phyloP scores from a whole-genome alignment of 2,797 vertebrate genomes.

The Urocyon cinereoargenteus region DNA sequence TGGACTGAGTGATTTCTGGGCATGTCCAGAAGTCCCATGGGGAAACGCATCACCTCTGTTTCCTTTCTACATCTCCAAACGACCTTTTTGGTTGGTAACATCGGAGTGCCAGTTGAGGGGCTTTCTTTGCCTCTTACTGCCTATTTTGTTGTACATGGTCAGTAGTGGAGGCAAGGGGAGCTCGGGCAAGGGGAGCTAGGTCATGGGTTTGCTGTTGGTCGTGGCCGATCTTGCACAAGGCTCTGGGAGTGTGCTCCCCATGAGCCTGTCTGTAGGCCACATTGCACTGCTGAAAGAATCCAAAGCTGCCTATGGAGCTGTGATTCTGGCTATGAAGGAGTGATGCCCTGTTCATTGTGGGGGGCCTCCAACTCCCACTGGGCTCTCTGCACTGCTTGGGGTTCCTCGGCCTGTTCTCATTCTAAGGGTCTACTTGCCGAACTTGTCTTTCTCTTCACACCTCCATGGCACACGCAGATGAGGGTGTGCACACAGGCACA shows the following conservation, averaged over 20 bases:
- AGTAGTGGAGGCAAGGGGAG: not conserved
- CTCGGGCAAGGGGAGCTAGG: not conserved
- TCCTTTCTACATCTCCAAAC: not conserved
- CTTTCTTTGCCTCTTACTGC: not conserved
- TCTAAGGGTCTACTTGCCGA: not conserved
- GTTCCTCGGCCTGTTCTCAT: not conserved
- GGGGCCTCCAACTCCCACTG: not conserved
- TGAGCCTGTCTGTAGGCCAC: not conserved
- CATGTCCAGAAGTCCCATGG: not conserved
- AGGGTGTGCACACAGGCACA: not conserved
- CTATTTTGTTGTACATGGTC: not conserved
- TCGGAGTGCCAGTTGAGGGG: not conserved
- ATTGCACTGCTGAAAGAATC: not conserved
- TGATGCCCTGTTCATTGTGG: fast-evolving
- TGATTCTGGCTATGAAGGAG: not conserved
- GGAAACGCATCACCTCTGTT: not conserved
- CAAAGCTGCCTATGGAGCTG: not conserved
- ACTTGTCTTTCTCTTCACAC: not conserved
- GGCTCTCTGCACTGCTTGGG: not conserved
- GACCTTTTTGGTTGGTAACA: not conserved
- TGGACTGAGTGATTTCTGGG: not conserved
- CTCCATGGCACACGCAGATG: not conserved
- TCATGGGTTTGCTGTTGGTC: not conserved
- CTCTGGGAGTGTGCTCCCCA: not conserved
- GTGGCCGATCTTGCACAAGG: not conserved